Evolutionary conservation across 2,113 vertebrate species (phyloP).

Genomic region (Anarrhichthys ocellatus): DNA sequence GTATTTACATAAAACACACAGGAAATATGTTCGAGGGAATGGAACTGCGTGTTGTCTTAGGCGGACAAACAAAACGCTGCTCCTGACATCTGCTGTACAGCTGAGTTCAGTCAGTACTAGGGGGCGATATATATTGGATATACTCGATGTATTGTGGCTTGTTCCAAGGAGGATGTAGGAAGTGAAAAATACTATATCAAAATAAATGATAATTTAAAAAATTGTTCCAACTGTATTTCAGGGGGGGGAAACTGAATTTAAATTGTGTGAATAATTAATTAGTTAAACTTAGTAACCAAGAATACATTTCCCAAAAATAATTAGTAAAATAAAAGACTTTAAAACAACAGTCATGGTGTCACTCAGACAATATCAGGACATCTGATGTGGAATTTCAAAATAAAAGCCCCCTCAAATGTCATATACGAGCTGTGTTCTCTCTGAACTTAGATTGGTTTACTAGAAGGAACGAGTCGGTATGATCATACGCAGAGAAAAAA

Average conservation of each 20-base stretch:
- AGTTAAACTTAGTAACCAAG: too few species aligned
- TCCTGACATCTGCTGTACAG: background rate
- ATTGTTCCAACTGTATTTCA: background rate
- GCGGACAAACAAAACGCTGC: background rate
- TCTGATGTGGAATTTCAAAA: background rate
- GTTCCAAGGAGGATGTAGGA: too few species aligned
- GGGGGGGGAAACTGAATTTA: background rate
- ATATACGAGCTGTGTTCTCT: background rate
- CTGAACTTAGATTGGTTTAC: background rate
- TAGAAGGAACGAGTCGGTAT: background rate
- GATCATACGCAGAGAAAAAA: too few species aligned
- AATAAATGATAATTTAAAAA: background rate
- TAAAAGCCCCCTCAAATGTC: background rate
- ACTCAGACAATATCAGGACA: background rate
- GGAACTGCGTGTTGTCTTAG: conserved; percentile 15
- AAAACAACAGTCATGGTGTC: background rate
- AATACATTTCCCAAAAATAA: too few species aligned
- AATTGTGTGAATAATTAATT: background rate
- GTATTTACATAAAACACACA: background rate
- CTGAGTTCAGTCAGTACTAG: background rate
- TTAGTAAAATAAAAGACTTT: background rate
- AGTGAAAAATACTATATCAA: background rate
- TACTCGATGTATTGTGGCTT: too few species aligned
- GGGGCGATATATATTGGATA: background rate
- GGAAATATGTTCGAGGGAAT: conserved; percentile 6